phyloP scores from a whole-genome alignment of 2,797 vertebrate species.

The Pseudochaenichthys georgianus region DNA sequence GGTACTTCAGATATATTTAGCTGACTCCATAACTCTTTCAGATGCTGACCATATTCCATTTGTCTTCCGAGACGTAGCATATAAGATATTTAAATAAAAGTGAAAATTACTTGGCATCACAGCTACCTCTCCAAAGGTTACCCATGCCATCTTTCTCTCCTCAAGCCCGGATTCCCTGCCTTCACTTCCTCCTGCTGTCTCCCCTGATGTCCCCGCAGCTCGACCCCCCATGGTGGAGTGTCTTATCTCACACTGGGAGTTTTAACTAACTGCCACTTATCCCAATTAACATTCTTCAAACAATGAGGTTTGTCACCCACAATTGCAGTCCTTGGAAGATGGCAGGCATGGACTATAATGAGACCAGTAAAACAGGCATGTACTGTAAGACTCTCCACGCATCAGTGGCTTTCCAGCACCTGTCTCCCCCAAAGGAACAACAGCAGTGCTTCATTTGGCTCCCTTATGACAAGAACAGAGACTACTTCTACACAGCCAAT shows the following conservation, averaged over 20 bases:
- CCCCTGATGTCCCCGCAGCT: slow-evolving; percentile 48
- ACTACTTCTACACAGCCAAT: slow-evolving; percentile 8
- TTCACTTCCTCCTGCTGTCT: slow-evolving; percentile 36
- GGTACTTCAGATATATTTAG: not conserved
- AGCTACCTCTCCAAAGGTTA: slow-evolving; percentile 27
- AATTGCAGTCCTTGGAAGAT: slow-evolving; percentile 31
- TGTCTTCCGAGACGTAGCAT: not conserved
- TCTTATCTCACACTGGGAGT: slow-evolving; percentile 57
- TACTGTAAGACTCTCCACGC: slow-evolving; percentile 42
- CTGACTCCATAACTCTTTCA: not conserved
- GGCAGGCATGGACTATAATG: slow-evolving; percentile 18
- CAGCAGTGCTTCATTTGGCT: slow-evolving; percentile 51
- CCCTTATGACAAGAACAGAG: slow-evolving; percentile 34
- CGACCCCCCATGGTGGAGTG: slow-evolving; percentile 40
- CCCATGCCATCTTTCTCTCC: slow-evolving; percentile 6
- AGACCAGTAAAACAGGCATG: slow-evolving; percentile 41
- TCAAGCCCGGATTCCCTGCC: slow-evolving; percentile 10
- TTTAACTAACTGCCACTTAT: slow-evolving; percentile 69
- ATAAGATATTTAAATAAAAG: not conserved
- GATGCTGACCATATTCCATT: not conserved
- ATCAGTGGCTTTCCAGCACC: slow-evolving; percentile 59
- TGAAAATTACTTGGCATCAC: not conserved
- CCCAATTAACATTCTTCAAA: slow-evolving; percentile 66
- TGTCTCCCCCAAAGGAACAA: slow-evolving; percentile 50
- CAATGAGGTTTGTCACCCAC: slow-evolving; percentile 43